Base-by-base conservation (phyloP, 2,797 vertebrate genomes). In the Neoniphon sammara region DNA sequence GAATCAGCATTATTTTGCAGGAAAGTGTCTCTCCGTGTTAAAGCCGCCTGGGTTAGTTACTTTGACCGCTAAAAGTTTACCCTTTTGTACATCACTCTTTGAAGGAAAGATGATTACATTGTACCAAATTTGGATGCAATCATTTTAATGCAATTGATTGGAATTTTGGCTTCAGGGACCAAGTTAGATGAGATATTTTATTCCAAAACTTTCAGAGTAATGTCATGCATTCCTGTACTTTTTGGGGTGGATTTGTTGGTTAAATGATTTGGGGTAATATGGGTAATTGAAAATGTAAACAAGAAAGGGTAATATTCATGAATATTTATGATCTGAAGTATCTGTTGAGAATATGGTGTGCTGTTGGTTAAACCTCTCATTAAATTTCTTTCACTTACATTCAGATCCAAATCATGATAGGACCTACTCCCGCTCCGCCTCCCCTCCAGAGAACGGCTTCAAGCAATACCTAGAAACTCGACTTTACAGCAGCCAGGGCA, bases 401-500 rank as follows among this genome's bases (percentile, higher is more conserved):
- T 25, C 76, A 95, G 94, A 94, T 75, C 63, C 87, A 39, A 73
- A 27, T 47, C 83, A 91, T 2, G 94, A 94, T 57, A 85, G 89
- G 57, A 73, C 70, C 31, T 91, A 91, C 74, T 94, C 94, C 2
- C 93, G 94, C 60, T 95, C 95, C 0, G 90, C 64, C 21, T 95
- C 94, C 1, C 94, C 95, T 46, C 92, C 94, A 12, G 93, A 93
- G 34, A 96, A 95, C 0, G 95, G 94, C 34, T 94, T 97, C 85
- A 94, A 91, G 63, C 93, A 94, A 2, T 88, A 92, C 25, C 5
- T 85, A 11, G 96, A 95, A 66, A 89, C 92, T 3, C 93, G 90
- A 2, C 67, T 96, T 0, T 96, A 95, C 86, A 91, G 91, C 78
- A 97, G 97, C 89, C 97, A 97, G 86, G 97, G 97, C 5, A 96